Conservation (phyloP, 2,113 vertebrate species). For the Megalops atlanticus region DNA sequence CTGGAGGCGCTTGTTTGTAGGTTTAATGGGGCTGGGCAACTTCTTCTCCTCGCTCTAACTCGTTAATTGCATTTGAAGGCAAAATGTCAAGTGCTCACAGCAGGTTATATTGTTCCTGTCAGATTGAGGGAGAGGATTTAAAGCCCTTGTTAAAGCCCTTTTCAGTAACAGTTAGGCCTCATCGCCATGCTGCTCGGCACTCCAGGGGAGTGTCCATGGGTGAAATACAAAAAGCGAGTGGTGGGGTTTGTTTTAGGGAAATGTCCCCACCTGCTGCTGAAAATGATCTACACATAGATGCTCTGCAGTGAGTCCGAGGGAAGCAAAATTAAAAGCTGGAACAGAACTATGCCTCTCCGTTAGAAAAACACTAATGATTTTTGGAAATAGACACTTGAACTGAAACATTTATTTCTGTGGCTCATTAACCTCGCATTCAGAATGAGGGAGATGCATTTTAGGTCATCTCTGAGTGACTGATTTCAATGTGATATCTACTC, state of each 20-base stretch:
- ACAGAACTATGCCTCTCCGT: background rate
- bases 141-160: conserved; percentile 56
- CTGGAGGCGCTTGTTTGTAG: conserved; percentile 22
- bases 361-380: background rate
- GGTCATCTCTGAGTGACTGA: background rate
- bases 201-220: conserved; percentile 5
- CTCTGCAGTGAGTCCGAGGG: no score
- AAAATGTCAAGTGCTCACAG: conserved; percentile 39
- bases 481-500: no score
- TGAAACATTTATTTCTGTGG: background rate
- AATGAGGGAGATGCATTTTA: background rate
- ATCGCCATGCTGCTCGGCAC: conserved; percentile 20
- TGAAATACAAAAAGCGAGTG: background rate
- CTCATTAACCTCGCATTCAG: no score
- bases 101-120: conserved; percentile 32
- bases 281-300: background rate
- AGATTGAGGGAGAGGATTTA: conserved; percentile 33
- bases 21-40: conserved; percentile 13
- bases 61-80: conserved; percentile 53
- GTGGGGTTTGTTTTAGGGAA: background rate
- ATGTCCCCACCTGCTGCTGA: conserved; percentile 7
- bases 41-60: conserved; percentile 39
- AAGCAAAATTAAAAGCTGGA: background rate
- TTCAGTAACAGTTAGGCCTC: conserved; percentile 43
- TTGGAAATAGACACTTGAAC: background rate